These are phyloP conservation scores for Entomyzon cyanotis DNA, from an alignment of 2,113 vertebrate genomes.

Conservation along the genomic window DNA sequence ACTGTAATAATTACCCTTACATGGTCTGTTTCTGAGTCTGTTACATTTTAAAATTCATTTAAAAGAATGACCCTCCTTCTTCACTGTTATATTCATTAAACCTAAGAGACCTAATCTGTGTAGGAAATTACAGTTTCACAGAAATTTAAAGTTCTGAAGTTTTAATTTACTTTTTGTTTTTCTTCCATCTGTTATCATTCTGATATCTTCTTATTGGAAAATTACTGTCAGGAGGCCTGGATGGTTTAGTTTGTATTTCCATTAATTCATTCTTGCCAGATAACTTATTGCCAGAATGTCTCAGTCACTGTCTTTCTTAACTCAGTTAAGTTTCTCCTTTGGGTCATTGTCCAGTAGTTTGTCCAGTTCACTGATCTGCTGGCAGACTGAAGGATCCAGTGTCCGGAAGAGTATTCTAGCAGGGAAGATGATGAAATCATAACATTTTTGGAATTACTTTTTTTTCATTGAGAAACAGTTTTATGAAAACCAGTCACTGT, in stretches of 20 bases:
- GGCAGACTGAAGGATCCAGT: background rate
- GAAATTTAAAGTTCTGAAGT: background rate
- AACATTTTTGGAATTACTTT: background rate
- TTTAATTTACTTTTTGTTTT: background rate
- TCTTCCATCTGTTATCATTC: background rate
- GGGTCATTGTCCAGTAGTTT: constrained; percentile 16
- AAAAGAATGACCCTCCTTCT: background rate
- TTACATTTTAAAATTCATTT: background rate
- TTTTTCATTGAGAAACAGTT: background rate
- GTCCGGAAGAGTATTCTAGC: background rate
- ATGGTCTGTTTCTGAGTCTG: background rate
- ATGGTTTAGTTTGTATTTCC: background rate
- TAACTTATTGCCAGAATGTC: constrained; percentile 35
- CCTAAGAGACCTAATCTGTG: background rate
- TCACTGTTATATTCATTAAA: constrained; percentile 10
- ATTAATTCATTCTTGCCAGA: constrained; percentile 29
- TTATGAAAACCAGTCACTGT: background rate
- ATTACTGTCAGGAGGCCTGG: background rate
- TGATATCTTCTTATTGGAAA: constrained; percentile 10
- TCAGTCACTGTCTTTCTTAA: constrained; percentile 10
- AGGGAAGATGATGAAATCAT: background rate
- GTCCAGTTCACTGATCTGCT: background rate
- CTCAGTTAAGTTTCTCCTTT: background rate
- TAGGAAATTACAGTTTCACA: background rate
- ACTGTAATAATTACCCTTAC: background rate